phyloP scores from a whole-genome alignment of 1,140 invertebrate genomes.

The Neuroterus valhalla region DNA sequence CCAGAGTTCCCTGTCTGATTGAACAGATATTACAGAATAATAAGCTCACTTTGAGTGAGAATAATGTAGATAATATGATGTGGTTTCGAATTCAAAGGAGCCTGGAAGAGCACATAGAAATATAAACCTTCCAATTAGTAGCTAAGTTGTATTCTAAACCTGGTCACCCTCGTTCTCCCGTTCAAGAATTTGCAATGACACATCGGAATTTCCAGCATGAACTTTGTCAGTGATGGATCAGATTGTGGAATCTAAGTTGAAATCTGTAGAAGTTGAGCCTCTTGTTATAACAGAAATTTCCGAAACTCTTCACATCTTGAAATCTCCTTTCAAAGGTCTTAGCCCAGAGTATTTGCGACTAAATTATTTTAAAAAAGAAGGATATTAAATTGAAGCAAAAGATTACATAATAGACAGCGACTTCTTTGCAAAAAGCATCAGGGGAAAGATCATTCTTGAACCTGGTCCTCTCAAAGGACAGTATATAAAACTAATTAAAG shows the following conservation, averaged over 20 bases:
- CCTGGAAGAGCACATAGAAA: neutral
- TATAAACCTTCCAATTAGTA: neutral
- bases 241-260: too few species aligned
- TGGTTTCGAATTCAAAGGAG: neutral
- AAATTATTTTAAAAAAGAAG: neutral
- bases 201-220: too few species aligned
- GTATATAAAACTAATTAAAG: neutral
- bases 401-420: too few species aligned
- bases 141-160: neutral
- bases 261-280: too few species aligned
- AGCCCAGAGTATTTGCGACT: too few species aligned
- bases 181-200: too few species aligned
- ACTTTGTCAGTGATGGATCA: too few species aligned
- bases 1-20: neutral
- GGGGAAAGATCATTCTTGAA: too few species aligned
- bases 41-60: neutral
- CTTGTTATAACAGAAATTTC: neutral
- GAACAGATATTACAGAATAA: neutral
- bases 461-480: too few species aligned
- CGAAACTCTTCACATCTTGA: neutral
- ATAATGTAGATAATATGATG: neutral
- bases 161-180: neutral
- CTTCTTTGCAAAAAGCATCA: too few species aligned
- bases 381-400: too few species aligned
- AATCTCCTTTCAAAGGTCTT: too few species aligned